Percentiles rank a stretch among this genome's conserved stretches.
Evolutionary conservation across 1,140 invertebrate species (phyloP).

Genomic region (Coptotermes formosanus): DNA sequence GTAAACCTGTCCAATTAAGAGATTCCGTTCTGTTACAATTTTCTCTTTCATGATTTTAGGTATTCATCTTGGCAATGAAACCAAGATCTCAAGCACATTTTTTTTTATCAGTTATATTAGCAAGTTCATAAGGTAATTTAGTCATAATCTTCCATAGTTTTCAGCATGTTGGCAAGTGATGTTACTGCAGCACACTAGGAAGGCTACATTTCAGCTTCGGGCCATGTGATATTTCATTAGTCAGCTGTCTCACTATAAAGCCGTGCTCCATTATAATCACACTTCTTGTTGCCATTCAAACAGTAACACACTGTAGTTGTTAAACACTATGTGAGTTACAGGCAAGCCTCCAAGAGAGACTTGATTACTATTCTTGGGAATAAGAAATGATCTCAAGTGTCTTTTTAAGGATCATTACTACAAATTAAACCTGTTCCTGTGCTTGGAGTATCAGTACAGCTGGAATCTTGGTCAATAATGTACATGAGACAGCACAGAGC

Average conservation of each 20-base stretch:
- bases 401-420: not conserved
- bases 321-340: not conserved
- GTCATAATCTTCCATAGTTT: not conserved
- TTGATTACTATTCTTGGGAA: not conserved
- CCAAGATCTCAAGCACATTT: not conserved
- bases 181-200: not conserved
- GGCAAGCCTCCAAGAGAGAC: not conserved
- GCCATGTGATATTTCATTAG: not conserved
- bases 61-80: slow-evolving; percentile 13
- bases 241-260: not conserved
- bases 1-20: not conserved
- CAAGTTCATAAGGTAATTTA: not conserved
- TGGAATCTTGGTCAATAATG: not conserved
- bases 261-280: not conserved
- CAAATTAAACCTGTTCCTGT: not conserved
- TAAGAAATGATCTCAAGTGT: not conserved
- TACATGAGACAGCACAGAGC: too few species aligned
- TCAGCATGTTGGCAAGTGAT: not conserved
- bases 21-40: not conserved
- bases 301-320: not conserved
- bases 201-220: not conserved
- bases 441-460: not conserved
- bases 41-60: not conserved
- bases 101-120: not conserved
- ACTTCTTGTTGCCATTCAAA: not conserved